phyloP scores from a whole-genome alignment of 2,888 invertebrate species.

The Altica lythri region DNA sequence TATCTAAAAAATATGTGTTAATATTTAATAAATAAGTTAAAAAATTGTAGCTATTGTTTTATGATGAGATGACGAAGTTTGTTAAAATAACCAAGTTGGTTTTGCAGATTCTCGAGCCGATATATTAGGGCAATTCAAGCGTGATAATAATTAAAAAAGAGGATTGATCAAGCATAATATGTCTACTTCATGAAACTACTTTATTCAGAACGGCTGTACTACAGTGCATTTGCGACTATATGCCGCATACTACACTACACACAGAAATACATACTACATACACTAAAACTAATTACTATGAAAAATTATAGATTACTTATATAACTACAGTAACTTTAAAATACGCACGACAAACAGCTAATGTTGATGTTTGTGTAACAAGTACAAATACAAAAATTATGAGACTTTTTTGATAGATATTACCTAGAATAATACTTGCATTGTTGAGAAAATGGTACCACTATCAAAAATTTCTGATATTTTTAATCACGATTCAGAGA shows the following conservation, averaged over 20 bases:
- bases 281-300: slow-evolving; percentile 52
- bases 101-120: slow-evolving; percentile 38
- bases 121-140: slow-evolving; percentile 42
- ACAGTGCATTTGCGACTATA: slow-evolving; percentile 58
- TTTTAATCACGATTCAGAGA: slow-evolving; percentile 13
- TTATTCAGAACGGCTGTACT: slow-evolving; percentile 61
- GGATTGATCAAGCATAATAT: slow-evolving; percentile 57
- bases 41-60: not conserved
- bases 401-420: slow-evolving; percentile 17
- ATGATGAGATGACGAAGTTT: not conserved
- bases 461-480: slow-evolving; percentile 14
- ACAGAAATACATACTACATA: slow-evolving; percentile 58
- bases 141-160: slow-evolving; percentile 40
- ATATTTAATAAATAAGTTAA: slow-evolving; percentile 8
- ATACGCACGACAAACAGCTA: slow-evolving; percentile 56
- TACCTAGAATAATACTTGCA: slow-evolving; percentile 3
- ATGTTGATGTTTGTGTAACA: slow-evolving; percentile 51
- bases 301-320: slow-evolving; percentile 55
- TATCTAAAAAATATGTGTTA: not conserved
- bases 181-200: slow-evolving; percentile 62
- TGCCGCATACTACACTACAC: slow-evolving; percentile 56
- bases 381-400: slow-evolving; percentile 30
- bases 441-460: not conserved
- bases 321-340: slow-evolving; percentile 56
- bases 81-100: slow-evolving; percentile 45